Evolutionary conservation across 2,888 invertebrate species (phyloP), one percentile per base, ranked within the genome.

Genomic region (Rotaria sp.): DNA sequence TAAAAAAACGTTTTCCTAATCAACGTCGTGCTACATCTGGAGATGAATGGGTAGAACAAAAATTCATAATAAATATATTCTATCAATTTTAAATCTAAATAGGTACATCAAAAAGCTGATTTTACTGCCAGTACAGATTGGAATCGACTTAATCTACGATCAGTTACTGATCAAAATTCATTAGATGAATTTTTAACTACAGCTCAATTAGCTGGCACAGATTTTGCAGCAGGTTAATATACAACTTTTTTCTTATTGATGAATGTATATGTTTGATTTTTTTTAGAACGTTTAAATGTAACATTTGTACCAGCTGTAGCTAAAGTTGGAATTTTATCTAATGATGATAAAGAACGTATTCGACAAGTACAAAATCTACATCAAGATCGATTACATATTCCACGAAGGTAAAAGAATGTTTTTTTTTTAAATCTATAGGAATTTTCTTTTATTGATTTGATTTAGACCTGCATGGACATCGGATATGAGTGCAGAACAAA

Each of bases 141-240:
- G 96, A 95, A 95, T 59, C 93, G 95, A 18, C 92, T 96, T 2
- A 96, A 96, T 91, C 93, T 96, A 1, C 84, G 57, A 11, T 97
- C 97, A 0, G 95, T 97, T 0, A 97, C 97, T 0, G 97, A 97
- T 89, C 96, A 97, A 90, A 95, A 94, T n/a, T 95, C 96, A 0
- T 94, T 98, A 87, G 96, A 97, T 92, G 98, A 97, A 90, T 98
- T 99, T 90, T 92, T 99, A 8, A 94, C 96, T 0, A 97, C 96
- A 0, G 98, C 98, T 0, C 95, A 97, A 91, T 92, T 99, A 87
- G 97, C 97, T 0, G 95, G 96, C 67, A 95, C 95, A 0, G 96
- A 98, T 90, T 99, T 97, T 90, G 94, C 91, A 26, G 92, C 92
- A 88, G 92, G 93, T 89, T 88, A 89, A n/a, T n/a, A n/a, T n/a